phyloP scores from a whole-genome alignment of 2,797 vertebrate genomes.

The Brachymystax lenok region DNA sequence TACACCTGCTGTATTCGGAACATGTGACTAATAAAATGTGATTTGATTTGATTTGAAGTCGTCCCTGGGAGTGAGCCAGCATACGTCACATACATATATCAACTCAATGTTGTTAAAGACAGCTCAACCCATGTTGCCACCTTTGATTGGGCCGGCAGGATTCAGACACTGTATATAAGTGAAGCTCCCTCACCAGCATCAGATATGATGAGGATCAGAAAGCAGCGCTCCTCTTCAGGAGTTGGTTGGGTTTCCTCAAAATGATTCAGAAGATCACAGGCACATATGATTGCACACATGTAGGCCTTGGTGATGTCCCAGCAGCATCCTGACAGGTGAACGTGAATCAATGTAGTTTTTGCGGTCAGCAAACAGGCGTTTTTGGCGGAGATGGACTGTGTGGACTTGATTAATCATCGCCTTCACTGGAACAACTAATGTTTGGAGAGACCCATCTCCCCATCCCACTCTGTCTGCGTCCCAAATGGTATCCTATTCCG shows the following conservation, averaged over 20 bases:
- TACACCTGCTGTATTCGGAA: no score
- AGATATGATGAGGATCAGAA: background rate
- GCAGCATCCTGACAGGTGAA: background rate
- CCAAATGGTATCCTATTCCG: background rate
- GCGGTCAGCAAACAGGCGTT: background rate
- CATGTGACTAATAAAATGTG: no score
- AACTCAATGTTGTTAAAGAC: background rate
- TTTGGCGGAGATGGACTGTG: background rate
- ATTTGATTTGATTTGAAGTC: background rate
- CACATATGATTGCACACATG: background rate
- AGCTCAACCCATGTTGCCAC: background rate
- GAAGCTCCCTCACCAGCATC: background rate
- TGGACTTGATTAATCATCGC: conserved; percentile 12
- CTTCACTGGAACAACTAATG: conserved; percentile 12
- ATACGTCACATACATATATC: background rate
- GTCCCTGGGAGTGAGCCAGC: background rate
- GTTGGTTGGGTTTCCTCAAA: background rate
- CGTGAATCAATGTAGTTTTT: background rate
- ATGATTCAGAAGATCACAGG: background rate
- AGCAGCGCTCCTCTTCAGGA: background rate
- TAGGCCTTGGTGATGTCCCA: background rate
- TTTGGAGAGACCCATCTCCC: background rate
- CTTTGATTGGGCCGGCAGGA: background rate
- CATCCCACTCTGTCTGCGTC: background rate
- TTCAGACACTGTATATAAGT: background rate